These are phyloP conservation scores for Thysanoteuthis rhombus DNA, from an alignment of 2,888 invertebrate species.

Conservation along the genomic window DNA sequence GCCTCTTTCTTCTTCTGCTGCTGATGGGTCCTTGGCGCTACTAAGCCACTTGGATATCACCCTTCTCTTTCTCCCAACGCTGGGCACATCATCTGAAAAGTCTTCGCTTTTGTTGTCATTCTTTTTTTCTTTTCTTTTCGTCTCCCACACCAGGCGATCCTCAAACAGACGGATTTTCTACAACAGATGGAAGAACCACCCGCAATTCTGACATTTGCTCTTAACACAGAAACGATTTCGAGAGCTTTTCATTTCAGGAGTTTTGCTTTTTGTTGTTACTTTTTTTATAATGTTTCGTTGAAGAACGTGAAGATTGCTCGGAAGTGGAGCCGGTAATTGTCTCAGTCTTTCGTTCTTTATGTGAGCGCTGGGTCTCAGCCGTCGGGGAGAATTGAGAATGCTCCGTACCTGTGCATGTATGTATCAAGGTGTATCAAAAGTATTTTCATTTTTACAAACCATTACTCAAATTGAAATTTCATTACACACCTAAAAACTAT, in stretches of 20 bases:
- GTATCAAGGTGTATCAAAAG: background rate
- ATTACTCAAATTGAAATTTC: too few relatives aligned
- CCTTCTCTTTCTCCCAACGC: background rate
- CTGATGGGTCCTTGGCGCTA: background rate
- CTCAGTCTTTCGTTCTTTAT: background rate
- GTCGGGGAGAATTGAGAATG: too few relatives aligned
- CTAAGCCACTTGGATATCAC: too few relatives aligned
- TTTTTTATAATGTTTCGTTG: background rate
- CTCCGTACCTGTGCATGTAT: background rate
- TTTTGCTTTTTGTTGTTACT: background rate
- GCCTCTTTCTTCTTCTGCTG: background rate
- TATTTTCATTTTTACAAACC: too few relatives aligned
- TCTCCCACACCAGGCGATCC: background rate
- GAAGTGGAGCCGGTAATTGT: background rate
- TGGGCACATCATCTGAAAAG: background rate
- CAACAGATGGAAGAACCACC: background rate
- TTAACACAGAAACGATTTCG: background rate
- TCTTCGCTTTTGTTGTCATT: too few relatives aligned
- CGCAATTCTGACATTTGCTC: background rate
- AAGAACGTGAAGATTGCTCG: background rate
- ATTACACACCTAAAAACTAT: too few relatives aligned
- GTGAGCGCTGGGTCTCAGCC: background rate
- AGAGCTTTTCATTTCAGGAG: background rate
- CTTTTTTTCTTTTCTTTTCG: background rate
- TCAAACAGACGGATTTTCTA: background rate